Percentiles rank a stretch among this genome's conserved stretches.
phyloP scores from a whole-genome alignment of 35 echinoderm and acorn worm species.

The Lytechinus variegatus region DNA sequence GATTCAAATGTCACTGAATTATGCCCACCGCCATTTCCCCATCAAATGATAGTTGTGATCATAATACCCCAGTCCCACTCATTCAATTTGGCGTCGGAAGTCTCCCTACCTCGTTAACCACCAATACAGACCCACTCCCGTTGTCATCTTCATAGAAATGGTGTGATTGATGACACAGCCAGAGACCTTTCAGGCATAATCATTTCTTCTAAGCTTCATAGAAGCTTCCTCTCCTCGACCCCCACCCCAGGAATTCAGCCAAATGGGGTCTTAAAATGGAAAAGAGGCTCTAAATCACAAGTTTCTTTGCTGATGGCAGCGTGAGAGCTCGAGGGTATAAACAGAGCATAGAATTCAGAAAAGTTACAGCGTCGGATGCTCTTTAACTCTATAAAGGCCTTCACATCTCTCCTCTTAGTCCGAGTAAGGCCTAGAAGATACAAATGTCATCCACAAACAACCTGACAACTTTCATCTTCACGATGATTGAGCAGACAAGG shows the following conservation, averaged over 20 bases:
- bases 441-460: conserved; percentile 25
- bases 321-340: not conserved
- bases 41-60: not conserved
- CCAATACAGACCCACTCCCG: conserved; percentile 28
- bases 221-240: not conserved
- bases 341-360: not conserved
- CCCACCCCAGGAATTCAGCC: not conserved
- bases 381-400: not conserved
- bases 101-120: conserved; percentile 37
- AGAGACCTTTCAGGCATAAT: not conserved
- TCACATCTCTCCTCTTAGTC: not conserved
- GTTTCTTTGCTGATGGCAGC: not conserved
- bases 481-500: not conserved
- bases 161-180: not conserved
- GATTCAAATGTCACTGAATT: not conserved
- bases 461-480: conserved; percentile 16
- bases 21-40: not conserved
- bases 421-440: not conserved
- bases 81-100: conserved; percentile 5
- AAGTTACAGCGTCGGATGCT: not conserved
- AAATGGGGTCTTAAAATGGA: not conserved
- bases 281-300: not conserved
- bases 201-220: not conserved
- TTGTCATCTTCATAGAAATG: conserved; percentile 12
- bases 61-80: conserved; percentile 16